Percentiles rank a stretch among this genome's conserved stretches.
Conservation (phyloP, 2,888 invertebrate species). For the Salpingus planirostris region DNA sequence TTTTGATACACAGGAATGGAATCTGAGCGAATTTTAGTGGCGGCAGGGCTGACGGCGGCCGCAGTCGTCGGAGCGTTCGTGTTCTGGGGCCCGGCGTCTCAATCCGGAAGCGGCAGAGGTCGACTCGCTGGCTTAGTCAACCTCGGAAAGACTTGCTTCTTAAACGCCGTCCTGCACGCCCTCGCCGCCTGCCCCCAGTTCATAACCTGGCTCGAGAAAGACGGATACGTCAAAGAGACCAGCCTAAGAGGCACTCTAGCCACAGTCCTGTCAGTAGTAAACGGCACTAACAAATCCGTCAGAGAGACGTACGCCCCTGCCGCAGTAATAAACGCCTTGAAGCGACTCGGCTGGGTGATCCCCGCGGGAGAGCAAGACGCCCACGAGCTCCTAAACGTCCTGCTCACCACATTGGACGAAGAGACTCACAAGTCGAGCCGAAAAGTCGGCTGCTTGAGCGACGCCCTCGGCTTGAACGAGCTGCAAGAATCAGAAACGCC, state of each 20-base stretch:
- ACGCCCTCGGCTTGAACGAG: constrained; percentile 55
- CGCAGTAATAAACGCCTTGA: constrained; percentile 64
- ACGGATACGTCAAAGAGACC: constrained; percentile 53
- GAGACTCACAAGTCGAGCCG: constrained; percentile 52
- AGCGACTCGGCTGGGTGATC: constrained; percentile 76
- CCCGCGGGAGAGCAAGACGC: constrained; percentile 89
- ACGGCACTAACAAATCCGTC: constrained; percentile 61
- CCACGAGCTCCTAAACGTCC: constrained; percentile 83
- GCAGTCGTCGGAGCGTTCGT: constrained; percentile 77
- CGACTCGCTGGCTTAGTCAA: constrained; percentile 81
- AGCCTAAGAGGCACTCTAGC: constrained; percentile 66
- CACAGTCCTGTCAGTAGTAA: constrained; percentile 65
- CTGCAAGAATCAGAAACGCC: constrained; percentile 25
- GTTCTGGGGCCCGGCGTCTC: constrained; percentile 66
- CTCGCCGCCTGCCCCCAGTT: constrained; percentile 81
- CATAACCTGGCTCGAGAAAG: constrained; percentile 70
- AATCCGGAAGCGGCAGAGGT: constrained; percentile 55
- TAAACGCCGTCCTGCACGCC: constrained; percentile 86
- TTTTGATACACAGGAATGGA: too few species aligned
- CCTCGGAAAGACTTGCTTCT: constrained; percentile 85
- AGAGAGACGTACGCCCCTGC: constrained; percentile 55
- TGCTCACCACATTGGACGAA: constrained; percentile 84
- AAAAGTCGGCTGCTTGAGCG: constrained; percentile 63
- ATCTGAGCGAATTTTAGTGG: constrained; percentile 66
- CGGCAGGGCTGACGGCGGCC: constrained; percentile 71